Evolutionary conservation across 2,797 vertebrate species (phyloP).

Genomic region (Galagoides demidoff): DNA sequence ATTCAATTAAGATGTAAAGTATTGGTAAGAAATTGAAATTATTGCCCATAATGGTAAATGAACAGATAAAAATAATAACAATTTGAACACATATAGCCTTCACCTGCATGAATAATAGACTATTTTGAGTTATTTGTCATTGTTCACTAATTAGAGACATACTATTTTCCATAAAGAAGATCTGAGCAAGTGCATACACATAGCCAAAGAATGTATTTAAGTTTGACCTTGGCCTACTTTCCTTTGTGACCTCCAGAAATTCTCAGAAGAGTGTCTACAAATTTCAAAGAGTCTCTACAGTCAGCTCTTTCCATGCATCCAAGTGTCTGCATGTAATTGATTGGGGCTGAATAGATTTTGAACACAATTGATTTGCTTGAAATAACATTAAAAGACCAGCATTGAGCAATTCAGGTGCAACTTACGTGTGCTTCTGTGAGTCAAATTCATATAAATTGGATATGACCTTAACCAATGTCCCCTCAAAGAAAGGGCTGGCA

Average conservation of each 20-base stretch:
- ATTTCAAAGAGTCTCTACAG: not conserved
- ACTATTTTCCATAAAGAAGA: not conserved
- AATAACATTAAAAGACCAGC: slow-evolving; percentile 8
- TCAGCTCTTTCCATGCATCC: not conserved
- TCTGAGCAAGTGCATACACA: not conserved
- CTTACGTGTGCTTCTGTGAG: not conserved
- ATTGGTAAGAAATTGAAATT: not conserved
- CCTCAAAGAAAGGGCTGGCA: not conserved
- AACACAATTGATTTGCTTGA: slow-evolving; percentile 55
- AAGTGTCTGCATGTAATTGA: slow-evolving; percentile 36
- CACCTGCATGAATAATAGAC: not conserved
- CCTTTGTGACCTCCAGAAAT: not conserved
- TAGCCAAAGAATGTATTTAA: not conserved
- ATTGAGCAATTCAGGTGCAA: slow-evolving; percentile 4
- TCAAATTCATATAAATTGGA: slow-evolving; percentile 59
- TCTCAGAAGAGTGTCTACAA: not conserved
- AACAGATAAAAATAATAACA: not conserved
- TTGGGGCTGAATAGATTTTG: slow-evolving; percentile 22
- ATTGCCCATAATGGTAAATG: not conserved
- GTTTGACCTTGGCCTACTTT: slow-evolving; percentile 17
- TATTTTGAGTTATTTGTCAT: not conserved
- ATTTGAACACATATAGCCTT: not conserved
- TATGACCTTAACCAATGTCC: slow-evolving; percentile 38
- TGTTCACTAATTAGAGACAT: not conserved
- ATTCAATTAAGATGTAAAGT: not conserved